Base-by-base conservation (phyloP, 2,113 vertebrate species). In the Speoplatyrhinus poulsoni region DNA sequence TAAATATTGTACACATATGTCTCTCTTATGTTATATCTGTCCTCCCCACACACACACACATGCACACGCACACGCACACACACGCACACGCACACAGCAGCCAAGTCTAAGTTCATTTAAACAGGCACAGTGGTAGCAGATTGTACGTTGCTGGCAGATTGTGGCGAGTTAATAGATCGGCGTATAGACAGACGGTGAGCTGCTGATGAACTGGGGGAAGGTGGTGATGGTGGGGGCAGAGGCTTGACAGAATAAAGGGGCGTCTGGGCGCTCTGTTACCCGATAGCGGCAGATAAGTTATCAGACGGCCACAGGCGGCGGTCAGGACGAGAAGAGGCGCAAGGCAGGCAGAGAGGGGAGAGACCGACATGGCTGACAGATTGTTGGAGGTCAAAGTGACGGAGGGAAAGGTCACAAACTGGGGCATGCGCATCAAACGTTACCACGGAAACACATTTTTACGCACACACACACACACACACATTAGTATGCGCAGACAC, bases 221-320 rank as follows among this genome's bases (percentile, higher is more conserved):
- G 78, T 66, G 83, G 78, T 70, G 78, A 76, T 75, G 48, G 46
- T 26, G 55, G 53, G 5, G 57, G 58, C n/a, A 17, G 67, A 69
- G 73, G 64, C 72, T 50, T 69, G 76, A 75, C 70, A 77, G 75
- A 69, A 76, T 77, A 81, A 80, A 75, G 1, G 59, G 64, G 67
- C 62, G 56, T 70, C 67, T 60, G 76, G 73, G 73, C 64, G 65
- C 72, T 73, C 26, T 0, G 82, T 84, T 69, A 89, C 76, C 67
- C n/a, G 85, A 87, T 85, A 79, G 80, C 36, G 59, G 33, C 16
- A 82, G 85, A 87, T 88, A 79, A 65, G 76, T 77, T 85, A 64
- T 82, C 70, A 69, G 65, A 69, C 70, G 76, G 82, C 76, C 69
- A 75, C 78, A 72, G 68, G 17, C 69, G 57, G 82, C 65, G 85